Base-by-base conservation (phyloP, 92 coral and sea anemone species). In the Epizoanthus ramosus region DNA sequence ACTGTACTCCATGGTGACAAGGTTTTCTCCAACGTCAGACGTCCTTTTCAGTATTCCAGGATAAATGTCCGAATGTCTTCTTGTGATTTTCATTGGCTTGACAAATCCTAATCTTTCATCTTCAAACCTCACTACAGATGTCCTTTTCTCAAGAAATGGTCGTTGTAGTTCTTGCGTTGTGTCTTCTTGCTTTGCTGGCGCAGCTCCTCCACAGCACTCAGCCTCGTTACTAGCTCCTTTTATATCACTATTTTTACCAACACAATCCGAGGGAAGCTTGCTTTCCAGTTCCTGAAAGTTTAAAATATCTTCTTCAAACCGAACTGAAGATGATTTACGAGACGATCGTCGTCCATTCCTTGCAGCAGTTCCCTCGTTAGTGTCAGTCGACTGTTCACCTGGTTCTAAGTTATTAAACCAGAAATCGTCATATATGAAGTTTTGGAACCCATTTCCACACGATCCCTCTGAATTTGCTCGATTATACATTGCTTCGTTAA, bases 401-500 rank as follows among this genome's bases (percentile, higher is more conserved):
- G 60, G 19, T 15, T 13, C 23, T 73, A 47, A 16, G 18, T 73
- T 47, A 19, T 28, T 45, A 13, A 73, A 10, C 35, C 59, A 47
- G 7, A 22, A 73, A 45, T 47, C 59, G 22, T 45, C 61, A 47
- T 12, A 73, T 9, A 28, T 28, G 13, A n/a, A 16, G 33, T 73
- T 56, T 45, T 15, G 61, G 25, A 57, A 76, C 71, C 35, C 71
- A 19, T 28, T 60, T n/a, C 56, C 47, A 45, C 33, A 80, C 13
- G 75, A 53, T 33, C 70, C 57, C 63, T 84, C 83, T 0, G 79
- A 69, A 33, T 45, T 69, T 8, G 70, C 53, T 50, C 77, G 67
- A 43, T 70, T 76, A 63, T 67, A 63, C 86, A 80, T 68, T 59
- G 60, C 52, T 0, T 74, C 94, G 56, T 80, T 56, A 24, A 33